Base-by-base conservation (phyloP, 2,888 invertebrate genomes). In the Aspidiotus destructor region DNA sequence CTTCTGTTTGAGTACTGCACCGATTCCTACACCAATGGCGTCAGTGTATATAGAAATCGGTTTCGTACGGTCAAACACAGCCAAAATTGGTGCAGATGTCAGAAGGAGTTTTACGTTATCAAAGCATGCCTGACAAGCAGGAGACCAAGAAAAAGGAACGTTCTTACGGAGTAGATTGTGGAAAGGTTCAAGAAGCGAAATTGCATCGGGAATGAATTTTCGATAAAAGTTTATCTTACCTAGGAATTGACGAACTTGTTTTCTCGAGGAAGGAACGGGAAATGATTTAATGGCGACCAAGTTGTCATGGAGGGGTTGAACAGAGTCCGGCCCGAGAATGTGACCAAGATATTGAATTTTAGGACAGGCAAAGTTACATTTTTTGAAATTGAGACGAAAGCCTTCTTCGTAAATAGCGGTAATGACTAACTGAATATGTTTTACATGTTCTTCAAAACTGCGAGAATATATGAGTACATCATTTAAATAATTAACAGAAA, bases 1-100 rank as follows among this genome's bases (percentile, higher is more conserved):
- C 68, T 57, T 62, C 60, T 73, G 73, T 71, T 73, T 74, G 28
- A 73, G 64, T 48, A 72, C 69, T 68, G 73, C 73, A 8, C 72
- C 73, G 11, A 74, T 41, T 16, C 73, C 74, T 64, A 71, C 53
- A 16, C 72, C 64, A 60, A 62, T 68, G 17, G 71, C 73, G 72
- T 73, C 72, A 62, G 73, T 73, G 54, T 68, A 71, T 48, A 72
- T 73, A 40, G 68, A 68, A 60, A 72, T 71, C 61, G 71, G 72
- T 60, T 70, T 62, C 60, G 72, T 54, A 62, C 41, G 54, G 60
- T 72, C 71, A 62, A 71, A 72, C 58, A 72, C 71, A 41, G 60
- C 65, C 53, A 72, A 55, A 16, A 72, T 57, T 61, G 72, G 72
- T 57, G 69, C 60, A 16, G 70, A 65, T 40, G 70, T 71, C 60